Evolutionary conservation across 2,797 vertebrate genomes (phyloP).

Genomic region (Chaetophractus vellerosus): DNA sequence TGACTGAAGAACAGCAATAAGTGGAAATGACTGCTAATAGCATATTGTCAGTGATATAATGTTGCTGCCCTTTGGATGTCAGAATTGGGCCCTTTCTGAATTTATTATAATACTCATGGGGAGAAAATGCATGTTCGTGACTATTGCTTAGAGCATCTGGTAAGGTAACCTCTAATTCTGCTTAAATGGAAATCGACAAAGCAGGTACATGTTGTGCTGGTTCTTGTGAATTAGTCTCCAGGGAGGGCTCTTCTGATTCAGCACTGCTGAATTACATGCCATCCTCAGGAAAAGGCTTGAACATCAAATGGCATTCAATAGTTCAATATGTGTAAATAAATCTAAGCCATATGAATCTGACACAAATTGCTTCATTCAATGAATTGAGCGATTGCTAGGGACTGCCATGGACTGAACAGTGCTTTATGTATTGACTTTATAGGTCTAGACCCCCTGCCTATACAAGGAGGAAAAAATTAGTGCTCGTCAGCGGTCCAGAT

Average conservation of each 20-base stretch:
- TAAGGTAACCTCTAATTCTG: constrained; percentile 80
- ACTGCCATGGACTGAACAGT: not conserved
- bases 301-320: constrained; percentile 70
- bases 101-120: constrained; percentile 75
- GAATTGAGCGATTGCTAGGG: constrained; percentile 61
- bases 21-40: constrained; percentile 71
- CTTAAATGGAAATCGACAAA: constrained; percentile 80
- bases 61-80: constrained; percentile 71
- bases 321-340: constrained; percentile 78
- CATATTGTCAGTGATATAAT: constrained; percentile 67
- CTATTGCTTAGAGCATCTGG: constrained; percentile 70
- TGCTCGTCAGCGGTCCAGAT: not conserved
- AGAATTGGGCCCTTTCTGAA: constrained; percentile 70
- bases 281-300: constrained; percentile 67
- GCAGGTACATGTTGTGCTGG: constrained; percentile 70
- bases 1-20: constrained; percentile 28
- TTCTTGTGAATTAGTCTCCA: constrained; percentile 67
- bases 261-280: constrained; percentile 69
- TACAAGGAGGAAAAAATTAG: constrained; percentile 7
- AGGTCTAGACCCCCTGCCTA: not conserved
- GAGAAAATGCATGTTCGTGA: constrained; percentile 68
- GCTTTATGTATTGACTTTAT: constrained; percentile 41
- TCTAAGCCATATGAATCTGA: constrained; percentile 68
- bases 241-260: constrained; percentile 68
- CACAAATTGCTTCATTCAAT: constrained; percentile 72